Percentiles rank a stretch among this genome's conserved stretches.
Evolutionary conservation across 1,140 invertebrate species (phyloP).

Genomic region (Coptotermes formosanus): DNA sequence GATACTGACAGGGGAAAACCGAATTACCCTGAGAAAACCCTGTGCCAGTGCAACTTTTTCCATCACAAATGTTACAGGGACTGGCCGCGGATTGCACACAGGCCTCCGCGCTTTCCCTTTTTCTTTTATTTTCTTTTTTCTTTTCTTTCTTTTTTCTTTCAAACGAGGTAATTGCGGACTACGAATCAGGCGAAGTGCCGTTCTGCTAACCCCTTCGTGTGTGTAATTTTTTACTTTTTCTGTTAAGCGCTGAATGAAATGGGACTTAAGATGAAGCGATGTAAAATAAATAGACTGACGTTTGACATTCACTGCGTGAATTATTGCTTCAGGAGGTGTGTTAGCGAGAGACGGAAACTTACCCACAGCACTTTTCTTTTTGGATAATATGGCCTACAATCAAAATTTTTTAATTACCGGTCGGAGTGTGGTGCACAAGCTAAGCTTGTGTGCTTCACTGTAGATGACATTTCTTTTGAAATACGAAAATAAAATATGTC

Average conservation of each 20-base stretch:
- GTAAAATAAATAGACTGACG: not conserved
- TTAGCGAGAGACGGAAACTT: not conserved
- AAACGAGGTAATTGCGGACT: too few species aligned
- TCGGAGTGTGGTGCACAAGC: not conserved
- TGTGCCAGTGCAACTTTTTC: too few species aligned
- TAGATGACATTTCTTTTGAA: not conserved
- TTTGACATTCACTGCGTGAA: not conserved
- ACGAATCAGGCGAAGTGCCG: too few species aligned
- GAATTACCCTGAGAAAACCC: too few species aligned
- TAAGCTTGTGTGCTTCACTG: not conserved
- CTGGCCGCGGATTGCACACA: too few species aligned
- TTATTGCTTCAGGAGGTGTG: not conserved
- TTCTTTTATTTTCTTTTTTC: too few species aligned
- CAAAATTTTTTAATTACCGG: not conserved
- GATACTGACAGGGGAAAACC: too few species aligned
- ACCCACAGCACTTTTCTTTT: not conserved
- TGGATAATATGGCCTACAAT: not conserved
- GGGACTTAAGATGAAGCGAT: not conserved
- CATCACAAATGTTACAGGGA: too few species aligned
- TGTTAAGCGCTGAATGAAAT: not conserved
- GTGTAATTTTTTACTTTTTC: too few species aligned
- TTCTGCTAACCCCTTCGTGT: too few species aligned
- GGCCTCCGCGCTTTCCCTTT: too few species aligned
- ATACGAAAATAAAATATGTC: not conserved
- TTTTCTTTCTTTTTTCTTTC: too few species aligned